These are phyloP conservation scores for Etheostoma spectabile DNA, from an alignment of 2,113 vertebrate species.

Conservation along the genomic window DNA sequence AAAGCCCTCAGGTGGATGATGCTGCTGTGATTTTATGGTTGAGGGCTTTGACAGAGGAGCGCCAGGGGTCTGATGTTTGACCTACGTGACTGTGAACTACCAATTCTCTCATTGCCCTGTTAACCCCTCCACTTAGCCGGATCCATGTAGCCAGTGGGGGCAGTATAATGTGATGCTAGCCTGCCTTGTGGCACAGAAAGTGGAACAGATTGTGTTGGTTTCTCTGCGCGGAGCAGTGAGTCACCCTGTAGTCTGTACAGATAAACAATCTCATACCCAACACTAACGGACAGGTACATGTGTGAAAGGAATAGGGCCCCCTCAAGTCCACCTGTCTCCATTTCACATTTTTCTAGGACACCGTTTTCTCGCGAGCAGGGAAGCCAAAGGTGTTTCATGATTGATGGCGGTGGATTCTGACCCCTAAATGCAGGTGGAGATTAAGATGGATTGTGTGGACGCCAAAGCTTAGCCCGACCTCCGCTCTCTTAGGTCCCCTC, in stretches of 20 bases:
- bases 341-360: slow-evolving; percentile 35
- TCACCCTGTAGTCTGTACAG: slow-evolving; percentile 22
- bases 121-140: slow-evolving; percentile 51
- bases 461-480: slow-evolving; percentile 56
- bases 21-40: slow-evolving; percentile 43
- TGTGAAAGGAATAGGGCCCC: background rate
- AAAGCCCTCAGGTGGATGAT: slow-evolving; percentile 40
- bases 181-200: slow-evolving; percentile 43
- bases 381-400: slow-evolving; percentile 60
- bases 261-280: slow-evolving; percentile 33
- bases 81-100: slow-evolving; percentile 38
- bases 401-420: slow-evolving; percentile 65
- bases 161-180: slow-evolving; percentile 38
- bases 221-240: slow-evolving; percentile 34
- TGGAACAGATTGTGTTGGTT: slow-evolving; percentile 52
- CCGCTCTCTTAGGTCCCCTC: slow-evolving; percentile 45
- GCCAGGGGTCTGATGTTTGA: slow-evolving; percentile 42
- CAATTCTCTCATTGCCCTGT: slow-evolving; percentile 18
- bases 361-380: slow-evolving; percentile 9
- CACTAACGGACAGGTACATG: slow-evolving; percentile 19
- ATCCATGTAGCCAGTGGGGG: slow-evolving; percentile 45
- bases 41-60: slow-evolving; percentile 23
- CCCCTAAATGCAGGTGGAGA: slow-evolving; percentile 67
- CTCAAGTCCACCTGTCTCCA: background rate
- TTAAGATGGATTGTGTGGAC: slow-evolving; percentile 72